A percentile compares a stretch with the other conserved stretches of the same genome.
These are phyloP conservation scores for Anser cygnoides DNA, from an alignment of 2,113 vertebrate species.

Conservation along the genomic window DNA sequence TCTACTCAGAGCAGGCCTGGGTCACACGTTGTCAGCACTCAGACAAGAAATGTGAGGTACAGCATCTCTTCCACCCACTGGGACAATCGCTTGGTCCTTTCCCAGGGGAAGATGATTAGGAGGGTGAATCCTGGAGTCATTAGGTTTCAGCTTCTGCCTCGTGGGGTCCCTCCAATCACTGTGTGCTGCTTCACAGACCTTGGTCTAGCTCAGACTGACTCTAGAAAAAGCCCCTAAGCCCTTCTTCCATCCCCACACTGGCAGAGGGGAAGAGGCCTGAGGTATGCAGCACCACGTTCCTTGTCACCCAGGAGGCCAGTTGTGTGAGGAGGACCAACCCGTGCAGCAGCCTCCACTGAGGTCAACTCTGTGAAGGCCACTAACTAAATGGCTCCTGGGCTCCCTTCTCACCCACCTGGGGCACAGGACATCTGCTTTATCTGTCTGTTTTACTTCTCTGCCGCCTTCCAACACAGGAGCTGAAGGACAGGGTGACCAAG, in stretches of 20 bases:
- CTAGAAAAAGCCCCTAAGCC: neutral
- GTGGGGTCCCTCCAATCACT: neutral
- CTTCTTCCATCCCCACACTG: neutral
- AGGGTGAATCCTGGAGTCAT: neutral
- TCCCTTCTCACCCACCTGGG: neutral
- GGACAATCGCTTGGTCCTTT: neutral
- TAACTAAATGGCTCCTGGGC: neutral
- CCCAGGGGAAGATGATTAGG: neutral
- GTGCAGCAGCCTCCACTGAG: neutral
- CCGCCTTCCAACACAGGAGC: neutral
- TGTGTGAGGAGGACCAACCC: neutral
- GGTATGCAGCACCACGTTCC: neutral
- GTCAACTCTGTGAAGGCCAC: neutral
- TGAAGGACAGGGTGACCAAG: neutral
- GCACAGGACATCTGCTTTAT: neutral
- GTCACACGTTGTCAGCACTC: neutral
- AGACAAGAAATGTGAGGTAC: neutral
- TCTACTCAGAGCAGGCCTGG: neutral
- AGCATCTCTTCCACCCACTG: neutral
- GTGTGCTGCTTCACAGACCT: neutral
- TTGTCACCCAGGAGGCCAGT: neutral
- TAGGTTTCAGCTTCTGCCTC: neutral
- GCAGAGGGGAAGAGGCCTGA: neutral
- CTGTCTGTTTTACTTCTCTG: neutral
- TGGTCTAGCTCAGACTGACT: neutral